Conservation (phyloP, 2,797 vertebrate species). For the Smutsia gigantea region DNA sequence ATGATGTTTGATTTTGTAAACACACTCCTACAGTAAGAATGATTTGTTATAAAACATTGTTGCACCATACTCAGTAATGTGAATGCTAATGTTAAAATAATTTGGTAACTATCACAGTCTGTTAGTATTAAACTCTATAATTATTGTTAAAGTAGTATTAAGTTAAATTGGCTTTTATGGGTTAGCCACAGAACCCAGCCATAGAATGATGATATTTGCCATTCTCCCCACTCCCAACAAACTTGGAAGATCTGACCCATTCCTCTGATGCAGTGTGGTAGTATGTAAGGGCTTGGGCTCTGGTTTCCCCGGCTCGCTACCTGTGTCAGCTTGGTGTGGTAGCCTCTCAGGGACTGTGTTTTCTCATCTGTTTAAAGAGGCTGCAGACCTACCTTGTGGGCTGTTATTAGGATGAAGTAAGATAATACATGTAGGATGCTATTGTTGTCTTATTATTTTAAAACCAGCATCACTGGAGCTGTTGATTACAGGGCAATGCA, state of each 20-base stretch:
- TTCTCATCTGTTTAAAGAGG: background rate
- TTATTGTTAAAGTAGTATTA: background rate
- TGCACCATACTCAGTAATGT: background rate
- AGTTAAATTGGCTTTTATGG: slow-evolving; percentile 5
- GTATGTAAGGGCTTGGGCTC: background rate
- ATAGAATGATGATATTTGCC: background rate
- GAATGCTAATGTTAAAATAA: background rate
- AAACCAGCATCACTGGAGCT: background rate
- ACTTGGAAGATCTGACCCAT: background rate
- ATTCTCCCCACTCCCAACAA: background rate
- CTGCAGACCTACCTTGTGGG: background rate
- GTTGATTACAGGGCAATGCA: background rate
- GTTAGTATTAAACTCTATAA: background rate
- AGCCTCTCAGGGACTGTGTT: background rate
- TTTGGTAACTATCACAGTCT: background rate
- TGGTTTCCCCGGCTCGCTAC: background rate
- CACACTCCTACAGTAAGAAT: background rate
- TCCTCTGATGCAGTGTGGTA: background rate
- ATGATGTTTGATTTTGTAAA: background rate
- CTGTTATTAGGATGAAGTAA: background rate
- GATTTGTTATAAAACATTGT: background rate
- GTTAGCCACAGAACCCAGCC: background rate
- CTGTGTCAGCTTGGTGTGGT: background rate
- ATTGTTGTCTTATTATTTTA: background rate
- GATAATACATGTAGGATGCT: background rate